Evolutionary conservation across 2,113 vertebrate species (phyloP).

Genomic region (Meleagris gallopavo): DNA sequence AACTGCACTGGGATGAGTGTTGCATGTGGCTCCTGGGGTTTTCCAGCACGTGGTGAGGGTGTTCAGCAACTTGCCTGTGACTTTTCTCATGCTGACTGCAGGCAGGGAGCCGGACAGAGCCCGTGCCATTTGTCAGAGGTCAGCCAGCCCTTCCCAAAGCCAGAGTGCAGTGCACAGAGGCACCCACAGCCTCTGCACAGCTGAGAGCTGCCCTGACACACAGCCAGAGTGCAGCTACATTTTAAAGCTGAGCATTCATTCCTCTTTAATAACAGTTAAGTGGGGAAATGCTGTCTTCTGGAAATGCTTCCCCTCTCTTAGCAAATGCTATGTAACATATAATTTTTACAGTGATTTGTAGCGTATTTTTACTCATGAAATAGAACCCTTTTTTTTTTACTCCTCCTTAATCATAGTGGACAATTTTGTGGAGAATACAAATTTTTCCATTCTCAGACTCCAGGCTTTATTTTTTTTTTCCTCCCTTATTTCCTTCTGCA

Average conservation of each 20-base stretch:
- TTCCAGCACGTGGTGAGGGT: not conserved
- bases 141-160: not conserved
- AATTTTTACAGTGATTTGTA: constrained; percentile 11
- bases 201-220: not conserved
- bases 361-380: constrained; percentile 43
- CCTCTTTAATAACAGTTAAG: not conserved
- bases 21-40: not conserved
- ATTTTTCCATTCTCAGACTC: not conserved
- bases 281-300: not conserved
- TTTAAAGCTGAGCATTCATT: not conserved
- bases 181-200: not conserved
- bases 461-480: not conserved
- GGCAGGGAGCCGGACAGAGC: not conserved
- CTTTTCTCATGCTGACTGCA: not conserved
- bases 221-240: not conserved
- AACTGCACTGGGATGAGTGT: not conserved
- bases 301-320: constrained; percentile 13
- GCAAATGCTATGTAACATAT: not conserved
- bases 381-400: constrained; percentile 4
- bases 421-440: constrained; percentile 22
- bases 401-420: constrained; percentile 41
- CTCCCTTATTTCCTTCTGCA: constrained; percentile 11
- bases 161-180: not conserved
- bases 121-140: not conserved
- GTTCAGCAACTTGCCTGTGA: not conserved